Percentiles rank a stretch among this genome's conserved stretches.
Conservation (phyloP, 2,113 vertebrate species). For the Ursus arctos region DNA sequence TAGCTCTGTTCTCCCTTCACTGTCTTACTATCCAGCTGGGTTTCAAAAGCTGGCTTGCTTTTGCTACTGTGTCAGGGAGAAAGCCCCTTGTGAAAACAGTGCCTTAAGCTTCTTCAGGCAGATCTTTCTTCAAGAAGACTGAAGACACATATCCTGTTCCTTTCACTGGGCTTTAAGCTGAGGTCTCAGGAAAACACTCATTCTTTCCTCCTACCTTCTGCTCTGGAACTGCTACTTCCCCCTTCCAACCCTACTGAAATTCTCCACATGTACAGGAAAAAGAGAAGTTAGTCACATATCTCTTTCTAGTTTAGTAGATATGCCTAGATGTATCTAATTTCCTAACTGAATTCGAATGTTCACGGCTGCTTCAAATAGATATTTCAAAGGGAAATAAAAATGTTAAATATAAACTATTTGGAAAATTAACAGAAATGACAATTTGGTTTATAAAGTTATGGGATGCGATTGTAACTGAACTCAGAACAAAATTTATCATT, state of each 20-base stretch:
- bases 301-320: neutral
- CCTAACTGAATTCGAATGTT: neutral
- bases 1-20: neutral
- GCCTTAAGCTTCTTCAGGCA: neutral
- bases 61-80: neutral
- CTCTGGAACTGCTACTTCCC: neutral
- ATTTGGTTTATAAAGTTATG: neutral
- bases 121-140: neutral
- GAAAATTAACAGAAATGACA: neutral
- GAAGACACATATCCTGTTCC: neutral
- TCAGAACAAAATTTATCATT: neutral
- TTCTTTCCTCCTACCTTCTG: neutral
- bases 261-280: neutral
- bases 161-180: neutral
- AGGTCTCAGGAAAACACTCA: neutral
- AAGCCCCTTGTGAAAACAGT: neutral
- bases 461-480: neutral
- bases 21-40: neutral
- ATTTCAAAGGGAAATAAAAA: neutral
- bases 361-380: neutral
- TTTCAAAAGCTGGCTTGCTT: neutral
- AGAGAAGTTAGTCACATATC: neutral
- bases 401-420: neutral
- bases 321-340: neutral
- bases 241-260: too few species aligned